Evolutionary conservation across 2,797 vertebrate genomes (phyloP), one percentile per base, ranked within the genome.

Genomic region (Gymnothorax reevesii): DNA sequence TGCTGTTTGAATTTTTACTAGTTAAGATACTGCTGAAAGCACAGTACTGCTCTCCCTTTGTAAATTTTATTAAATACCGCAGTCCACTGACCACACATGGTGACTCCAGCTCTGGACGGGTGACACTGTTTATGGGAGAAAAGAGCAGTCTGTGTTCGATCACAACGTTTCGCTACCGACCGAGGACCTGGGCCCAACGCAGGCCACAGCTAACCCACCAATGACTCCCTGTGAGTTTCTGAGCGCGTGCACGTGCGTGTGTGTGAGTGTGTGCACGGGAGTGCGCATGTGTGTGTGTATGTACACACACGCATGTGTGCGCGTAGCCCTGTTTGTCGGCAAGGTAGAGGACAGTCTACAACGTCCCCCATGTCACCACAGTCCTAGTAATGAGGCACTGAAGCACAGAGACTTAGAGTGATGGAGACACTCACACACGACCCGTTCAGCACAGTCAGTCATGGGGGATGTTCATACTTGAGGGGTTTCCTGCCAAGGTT

Each of bases 71-170:
- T 79, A 49, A 79, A 54, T 54, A 15, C 33, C 75, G 54, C 75
- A 22, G 17, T 49, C 75, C 42, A 20, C 49, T 22, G 49, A 7
- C 4, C 75, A 54, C 54, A 73, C n/a, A 73, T 27, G 54, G 49
- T 42, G 71, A 17, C 75, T 22, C 54, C 15, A 22, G 9, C 75
- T 79, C 49, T 42, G 33, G 0, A 17, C n/a, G 8, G 75, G 75
- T 79, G 4, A 79, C 52, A 79, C 17, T 12, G 4, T 83, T 85
- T 86, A 82, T 88, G 55, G 17, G n/a, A 87, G 84, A 84, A 86
- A 87, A 84, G 57, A 89, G 85, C 86, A 82, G 83, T 89, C 80
- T 64, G 59, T 27, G 52, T 83, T 57, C 84, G 73, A 17, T 15
- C 12, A 27, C 7, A 12, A 12, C 25, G 57, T 7, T 17, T 75